phyloP scores from a whole-genome alignment of 2,888 invertebrate species.

The Drosophila meridiana region DNA sequence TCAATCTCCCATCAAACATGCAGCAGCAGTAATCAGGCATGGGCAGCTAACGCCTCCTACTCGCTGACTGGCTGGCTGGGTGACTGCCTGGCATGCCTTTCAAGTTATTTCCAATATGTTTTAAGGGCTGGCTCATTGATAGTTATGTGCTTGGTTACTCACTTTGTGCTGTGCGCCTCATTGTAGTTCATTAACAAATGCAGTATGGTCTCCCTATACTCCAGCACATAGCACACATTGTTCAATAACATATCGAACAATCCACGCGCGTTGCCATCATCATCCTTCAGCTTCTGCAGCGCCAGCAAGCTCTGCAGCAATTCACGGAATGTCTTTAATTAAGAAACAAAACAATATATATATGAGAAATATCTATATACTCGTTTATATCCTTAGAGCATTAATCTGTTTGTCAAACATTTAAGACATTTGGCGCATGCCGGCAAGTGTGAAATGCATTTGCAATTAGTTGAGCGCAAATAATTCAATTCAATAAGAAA shows the following conservation, averaged over 20 bases:
- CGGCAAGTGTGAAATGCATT: constrained; percentile 18
- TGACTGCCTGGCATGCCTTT: constrained; percentile 26
- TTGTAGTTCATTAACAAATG: constrained; percentile 93
- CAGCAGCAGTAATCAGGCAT: constrained; percentile 12
- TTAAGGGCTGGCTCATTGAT: constrained; percentile 22
- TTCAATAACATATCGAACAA: constrained; percentile 95
- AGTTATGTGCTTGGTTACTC: constrained; percentile 78
- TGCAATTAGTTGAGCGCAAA: constrained; percentile 11
- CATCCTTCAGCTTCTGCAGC: constrained; percentile 92
- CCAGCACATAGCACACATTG: constrained; percentile 96
- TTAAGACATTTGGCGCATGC: constrained; percentile 4
- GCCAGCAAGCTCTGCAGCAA: constrained; percentile 92
- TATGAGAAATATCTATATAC: neutral
- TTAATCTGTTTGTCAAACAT: constrained; percentile 6
- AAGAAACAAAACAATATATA: constrained; percentile 40
- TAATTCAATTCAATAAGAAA: constrained; percentile 7
- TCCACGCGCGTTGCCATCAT: constrained; percentile 88
- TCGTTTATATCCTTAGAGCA: neutral
- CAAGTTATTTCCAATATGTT: constrained; percentile 68
- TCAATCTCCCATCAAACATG: constrained; percentile 18
- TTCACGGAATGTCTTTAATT: constrained; percentile 90
- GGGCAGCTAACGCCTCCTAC: constrained; percentile 12
- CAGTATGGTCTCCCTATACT: constrained; percentile 96
- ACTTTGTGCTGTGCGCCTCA: constrained; percentile 94
- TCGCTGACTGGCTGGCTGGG: neutral